These are phyloP conservation scores for Astropecten irregularis DNA, from an alignment of 53 echinoderm and acorn worm species.

Conservation along the genomic window DNA sequence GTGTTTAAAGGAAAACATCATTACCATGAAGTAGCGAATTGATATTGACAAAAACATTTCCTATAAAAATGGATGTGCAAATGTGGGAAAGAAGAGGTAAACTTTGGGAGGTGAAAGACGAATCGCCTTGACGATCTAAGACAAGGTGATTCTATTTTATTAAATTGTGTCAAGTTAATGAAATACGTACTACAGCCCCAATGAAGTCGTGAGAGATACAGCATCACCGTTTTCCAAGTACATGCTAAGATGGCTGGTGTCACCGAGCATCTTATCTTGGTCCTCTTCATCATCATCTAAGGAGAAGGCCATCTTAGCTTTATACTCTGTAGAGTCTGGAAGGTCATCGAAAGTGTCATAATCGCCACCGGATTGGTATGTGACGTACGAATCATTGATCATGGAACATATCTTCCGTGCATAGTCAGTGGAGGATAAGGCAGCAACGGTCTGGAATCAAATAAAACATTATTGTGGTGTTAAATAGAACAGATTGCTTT, in stretches of 20 bases:
- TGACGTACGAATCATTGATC: slow-evolving; percentile 58
- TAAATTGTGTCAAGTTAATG: too few species aligned
- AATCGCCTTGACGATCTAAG: too few species aligned
- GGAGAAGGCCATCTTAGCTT: too few species aligned
- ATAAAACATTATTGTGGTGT: too few species aligned
- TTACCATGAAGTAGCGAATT: too few species aligned
- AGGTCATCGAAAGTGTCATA: slow-evolving; percentile 34
- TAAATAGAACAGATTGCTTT: too few species aligned
- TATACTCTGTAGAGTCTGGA: not conserved
- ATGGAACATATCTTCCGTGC: slow-evolving; percentile 20
- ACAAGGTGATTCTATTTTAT: too few species aligned
- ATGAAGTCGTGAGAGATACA: slow-evolving; percentile 67
- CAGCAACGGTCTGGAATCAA: slow-evolving; percentile 39
- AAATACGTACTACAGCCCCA: slow-evolving; percentile 71
- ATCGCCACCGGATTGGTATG: slow-evolving; percentile 6
- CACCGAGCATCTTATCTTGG: slow-evolving; percentile 30
- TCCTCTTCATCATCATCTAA: not conserved
- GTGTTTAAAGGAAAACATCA: too few species aligned
- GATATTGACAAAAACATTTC: too few species aligned
- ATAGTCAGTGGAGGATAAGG: slow-evolving; percentile 54
- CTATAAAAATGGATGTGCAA: too few species aligned
- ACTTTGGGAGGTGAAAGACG: too few species aligned
- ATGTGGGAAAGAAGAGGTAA: too few species aligned
- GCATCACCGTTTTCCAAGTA: slow-evolving; percentile 75
- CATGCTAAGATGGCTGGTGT: slow-evolving; percentile 71